These are phyloP conservation scores for Ctenochaetus hawaiiensis DNA, from an alignment of 2,797 vertebrate genomes.

Conservation along the genomic window DNA sequence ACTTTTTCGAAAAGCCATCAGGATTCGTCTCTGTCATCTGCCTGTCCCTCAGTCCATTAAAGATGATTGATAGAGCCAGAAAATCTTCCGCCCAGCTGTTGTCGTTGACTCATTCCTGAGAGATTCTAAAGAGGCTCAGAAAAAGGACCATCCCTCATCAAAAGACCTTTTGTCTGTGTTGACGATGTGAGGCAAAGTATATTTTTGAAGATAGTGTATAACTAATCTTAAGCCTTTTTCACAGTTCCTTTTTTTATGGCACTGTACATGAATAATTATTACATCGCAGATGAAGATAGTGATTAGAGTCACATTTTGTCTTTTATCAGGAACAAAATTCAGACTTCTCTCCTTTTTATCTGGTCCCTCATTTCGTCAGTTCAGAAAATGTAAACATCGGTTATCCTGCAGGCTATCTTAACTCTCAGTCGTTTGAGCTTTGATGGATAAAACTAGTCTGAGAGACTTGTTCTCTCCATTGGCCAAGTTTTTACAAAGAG, in stretches of 20 bases:
- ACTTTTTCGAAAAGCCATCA: constrained; percentile 83
- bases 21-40: constrained; percentile 85
- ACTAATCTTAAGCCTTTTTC: constrained; percentile 24
- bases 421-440: constrained; percentile 31
- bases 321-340: constrained; percentile 45
- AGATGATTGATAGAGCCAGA: constrained; percentile 86
- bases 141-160: constrained; percentile 72
- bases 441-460: constrained; percentile 40
- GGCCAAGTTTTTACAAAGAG: constrained; percentile 46
- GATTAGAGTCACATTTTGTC: constrained; percentile 46
- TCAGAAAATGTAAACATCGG: constrained; percentile 27
- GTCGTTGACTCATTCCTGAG: constrained; percentile 78
- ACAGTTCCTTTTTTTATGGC: not conserved
- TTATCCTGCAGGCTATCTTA: constrained; percentile 38
- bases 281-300: constrained; percentile 51
- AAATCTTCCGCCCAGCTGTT: constrained; percentile 85
- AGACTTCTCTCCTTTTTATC: constrained; percentile 16
- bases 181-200: constrained; percentile 57
- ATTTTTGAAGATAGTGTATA: constrained; percentile 55
- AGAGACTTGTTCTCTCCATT: constrained; percentile 8
- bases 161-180: constrained; percentile 75
- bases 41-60: constrained; percentile 87
- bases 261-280: constrained; percentile 54
- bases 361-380: constrained; percentile 17
- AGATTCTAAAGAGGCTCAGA: constrained; percentile 75